Evolutionary conservation across 1,140 invertebrate species (phyloP).

Genomic region (Cataglyphis hispanica): DNA sequence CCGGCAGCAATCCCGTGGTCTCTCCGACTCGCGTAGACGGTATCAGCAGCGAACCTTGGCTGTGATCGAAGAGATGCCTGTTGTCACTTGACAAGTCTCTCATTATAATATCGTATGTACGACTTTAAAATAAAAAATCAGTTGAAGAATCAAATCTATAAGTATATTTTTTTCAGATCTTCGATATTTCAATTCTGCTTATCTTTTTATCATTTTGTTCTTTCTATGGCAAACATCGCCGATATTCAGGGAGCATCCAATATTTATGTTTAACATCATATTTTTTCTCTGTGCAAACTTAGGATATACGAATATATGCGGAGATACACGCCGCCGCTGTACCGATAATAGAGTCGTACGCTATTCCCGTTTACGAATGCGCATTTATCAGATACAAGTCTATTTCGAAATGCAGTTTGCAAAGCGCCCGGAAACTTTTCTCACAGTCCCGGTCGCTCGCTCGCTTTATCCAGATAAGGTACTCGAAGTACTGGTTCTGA

Average conservation of each 20-base stretch:
- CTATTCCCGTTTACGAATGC: conserved; percentile 53
- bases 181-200: not conserved
- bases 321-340: not conserved
- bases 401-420: conserved; percentile 49
- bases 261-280: conserved; percentile 34
- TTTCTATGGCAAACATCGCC: not conserved
- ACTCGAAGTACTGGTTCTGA: conserved; percentile 46
- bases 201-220: conserved; percentile 14
- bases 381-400: conserved; percentile 63
- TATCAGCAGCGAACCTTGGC: conserved; percentile 62
- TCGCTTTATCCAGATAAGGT: conserved; percentile 60
- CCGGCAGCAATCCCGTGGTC: conserved; percentile 39
- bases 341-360: conserved; percentile 56
- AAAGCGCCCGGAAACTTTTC: conserved; percentile 47
- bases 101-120: no score
- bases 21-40: conserved; percentile 67
- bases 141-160: no score
- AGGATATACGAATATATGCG: not conserved
- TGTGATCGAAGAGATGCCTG: conserved; percentile 67
- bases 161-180: no score
- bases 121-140: no score
- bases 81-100: not conserved
- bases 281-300: conserved; percentile 11
- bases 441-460: conserved; percentile 22
- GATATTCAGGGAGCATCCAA: conserved; percentile 32